Evolutionary conservation across 1,140 invertebrate genomes (phyloP), one percentile per base, ranked within the genome.

Genomic region (Homarus americanus): DNA sequence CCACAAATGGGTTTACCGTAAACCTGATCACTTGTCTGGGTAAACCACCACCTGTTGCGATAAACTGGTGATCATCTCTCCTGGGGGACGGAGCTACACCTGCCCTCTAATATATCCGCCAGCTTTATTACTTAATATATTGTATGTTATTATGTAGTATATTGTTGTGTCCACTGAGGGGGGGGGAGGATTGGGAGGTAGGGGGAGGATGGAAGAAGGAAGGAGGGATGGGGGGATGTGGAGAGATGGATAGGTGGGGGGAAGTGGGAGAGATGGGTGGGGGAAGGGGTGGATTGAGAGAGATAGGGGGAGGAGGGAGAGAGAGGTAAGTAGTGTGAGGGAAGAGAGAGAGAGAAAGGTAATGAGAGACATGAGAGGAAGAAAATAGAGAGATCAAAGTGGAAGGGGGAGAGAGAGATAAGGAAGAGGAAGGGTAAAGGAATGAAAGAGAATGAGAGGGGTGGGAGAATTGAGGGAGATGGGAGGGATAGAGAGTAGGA

Each of bases 271-370:
- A 34, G 20, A 1, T 28, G 28, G 53, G 34, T 1, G 9, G 17
- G 17, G 1, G 34, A n/a, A n/a, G n/a, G n/a, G n/a, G 38, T 38
- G 44, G n/a, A 85, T 49, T 44, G 28, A 53, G 34, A 75, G 49
- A n/a, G n/a, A 73, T 40, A 20, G 69, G 41, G 36, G 66, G 66
- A 41, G n/a, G 49, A 82, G 49, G 36, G 58, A 38, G 80, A 82
- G 80, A 66, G 53, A 82, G 80, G 41, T 3, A 49, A 15, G 12
- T 49, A 49, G 66, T n/a, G 66, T 4, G 66, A 72, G 4, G 24
- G 20, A 72, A 72, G 32, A 72, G 32, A 24, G 66, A 72, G 20
- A 72, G 66, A 7, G 24, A 72, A 34, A 24, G 24, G 32, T n/a
- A 72, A 9, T 9, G 24, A 72, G 24, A 9, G 32, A 34, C 4